Conservation (phyloP, 2,888 invertebrate species). For the Temnothorax unifasciatus region DNA sequence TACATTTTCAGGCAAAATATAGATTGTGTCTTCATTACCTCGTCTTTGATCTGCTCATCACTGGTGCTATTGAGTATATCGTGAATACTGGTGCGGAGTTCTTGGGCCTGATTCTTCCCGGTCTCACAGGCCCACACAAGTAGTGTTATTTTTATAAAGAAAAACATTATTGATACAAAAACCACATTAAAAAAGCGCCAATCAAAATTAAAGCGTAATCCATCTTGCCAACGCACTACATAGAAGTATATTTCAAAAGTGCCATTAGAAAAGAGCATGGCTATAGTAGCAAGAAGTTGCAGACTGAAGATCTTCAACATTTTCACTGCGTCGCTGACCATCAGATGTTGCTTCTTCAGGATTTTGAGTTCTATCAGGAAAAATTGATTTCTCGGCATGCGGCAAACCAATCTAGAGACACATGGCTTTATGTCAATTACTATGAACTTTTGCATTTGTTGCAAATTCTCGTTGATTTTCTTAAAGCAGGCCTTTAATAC, state of each 20-base stretch:
- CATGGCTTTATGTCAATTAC: no score
- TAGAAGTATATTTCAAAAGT: not conserved
- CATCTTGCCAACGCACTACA: not conserved
- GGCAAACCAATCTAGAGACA: not conserved
- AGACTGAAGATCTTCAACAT: not conserved
- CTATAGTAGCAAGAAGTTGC: not conserved
- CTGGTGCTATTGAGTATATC: not conserved
- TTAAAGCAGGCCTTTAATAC: not conserved
- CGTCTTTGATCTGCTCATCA: not conserved
- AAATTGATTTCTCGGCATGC: not conserved
- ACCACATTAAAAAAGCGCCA: not conserved
- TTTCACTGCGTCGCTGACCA: not conserved
- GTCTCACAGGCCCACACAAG: not conserved
- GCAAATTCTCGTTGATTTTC: not conserved
- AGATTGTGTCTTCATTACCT: not conserved
- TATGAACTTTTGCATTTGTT: not conserved
- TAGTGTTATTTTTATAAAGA: not conserved
- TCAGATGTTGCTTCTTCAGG: not conserved
- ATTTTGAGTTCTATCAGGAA: not conserved
- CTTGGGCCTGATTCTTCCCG: not conserved
- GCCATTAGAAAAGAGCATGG: not conserved
- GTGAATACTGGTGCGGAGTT: not conserved
- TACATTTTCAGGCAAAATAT: not conserved
- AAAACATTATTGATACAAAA: not conserved
- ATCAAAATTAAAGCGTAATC: not conserved